Evolutionary conservation across 2,888 invertebrate species (phyloP), one percentile per base, ranked within the genome.

Genomic region (Mythimna impura): DNA sequence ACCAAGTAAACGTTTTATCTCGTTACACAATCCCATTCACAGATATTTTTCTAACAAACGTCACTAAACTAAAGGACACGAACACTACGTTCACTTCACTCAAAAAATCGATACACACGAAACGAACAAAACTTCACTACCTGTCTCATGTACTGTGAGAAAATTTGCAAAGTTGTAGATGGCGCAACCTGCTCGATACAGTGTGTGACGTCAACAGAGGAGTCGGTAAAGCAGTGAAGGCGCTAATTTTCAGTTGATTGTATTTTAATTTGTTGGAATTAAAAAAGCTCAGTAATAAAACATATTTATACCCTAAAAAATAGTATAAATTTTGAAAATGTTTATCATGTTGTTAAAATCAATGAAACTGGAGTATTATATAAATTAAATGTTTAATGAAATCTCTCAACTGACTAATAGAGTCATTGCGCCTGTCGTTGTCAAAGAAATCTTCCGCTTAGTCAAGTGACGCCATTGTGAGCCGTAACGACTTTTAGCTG

Each of bases 91-190:
- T 95, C 96, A 95, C 95, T 95, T 94, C 95, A 95, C 97, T 97
- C 97, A 97, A 97, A 98, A 98, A 98, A 98, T 98, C 98, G 98
- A 98, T 98, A 97, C 96, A 96, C 96, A 97, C 96, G 94, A 95
- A 94, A 97, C 96, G 96, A 97, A 96, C 96, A 94, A 94, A 95
- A 95, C 97, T 97, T 97, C 96, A 95, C 89, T 89, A 96, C 91
- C 93, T 92, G 90, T 93, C 97, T 97, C 97, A 89, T 87, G 80
- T 86, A 88, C 87, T 88, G 81, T 87, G 80, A 67, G 82, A 84
- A 89, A 89, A 89, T 88, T 88, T 76, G 81, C 78, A 86, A 87
- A 89, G 89, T 91, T 94, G 89, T 91, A 95, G 94, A 92, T 93
- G 94, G 93, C 94, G 93, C 88, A 77, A 84, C 86, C 86, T 78